Conservation (phyloP, 1,140 invertebrate species). For the Micrasema longulum region DNA sequence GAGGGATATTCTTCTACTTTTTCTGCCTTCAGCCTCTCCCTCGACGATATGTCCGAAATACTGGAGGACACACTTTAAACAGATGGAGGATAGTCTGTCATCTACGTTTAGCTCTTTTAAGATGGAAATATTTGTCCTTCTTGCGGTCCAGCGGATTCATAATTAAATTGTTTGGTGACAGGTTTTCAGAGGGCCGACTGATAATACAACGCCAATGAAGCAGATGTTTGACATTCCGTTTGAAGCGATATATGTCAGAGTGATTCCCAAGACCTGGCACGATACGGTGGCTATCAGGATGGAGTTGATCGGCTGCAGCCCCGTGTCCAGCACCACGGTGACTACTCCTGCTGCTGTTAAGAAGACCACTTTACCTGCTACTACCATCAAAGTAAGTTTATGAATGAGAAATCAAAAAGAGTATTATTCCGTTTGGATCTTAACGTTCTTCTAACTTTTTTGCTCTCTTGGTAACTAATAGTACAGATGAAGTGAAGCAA, state of each 20-base stretch:
- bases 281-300: slow-evolving; percentile 78
- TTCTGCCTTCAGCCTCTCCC: no score
- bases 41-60: no score
- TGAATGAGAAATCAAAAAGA: no score
- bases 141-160: background rate
- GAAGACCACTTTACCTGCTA: slow-evolving; percentile 11
- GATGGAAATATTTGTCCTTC: no score
- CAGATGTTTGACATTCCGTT: slow-evolving; percentile 75
- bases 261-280: slow-evolving; percentile 83
- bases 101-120: no score
- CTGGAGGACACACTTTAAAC: no score
- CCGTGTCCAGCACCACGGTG: slow-evolving; percentile 40
- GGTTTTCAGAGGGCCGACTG: slow-evolving; percentile 79
- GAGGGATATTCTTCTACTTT: no score
- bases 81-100: no score
- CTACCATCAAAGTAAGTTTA: slow-evolving; percentile 3
- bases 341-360: slow-evolving; percentile 7
- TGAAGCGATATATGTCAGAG: slow-evolving; percentile 77
- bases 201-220: slow-evolving; percentile 69
- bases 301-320: slow-evolving; percentile 80
- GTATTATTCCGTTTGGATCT: no score
- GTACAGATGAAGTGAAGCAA: no score
- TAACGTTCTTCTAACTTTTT: no score
- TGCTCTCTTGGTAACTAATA: no score
- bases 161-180: slow-evolving; percentile 60